These are phyloP conservation scores for Rhopalosiphum nymphaeae DNA, from an alignment of 2,888 invertebrate species.

Conservation along the genomic window DNA sequence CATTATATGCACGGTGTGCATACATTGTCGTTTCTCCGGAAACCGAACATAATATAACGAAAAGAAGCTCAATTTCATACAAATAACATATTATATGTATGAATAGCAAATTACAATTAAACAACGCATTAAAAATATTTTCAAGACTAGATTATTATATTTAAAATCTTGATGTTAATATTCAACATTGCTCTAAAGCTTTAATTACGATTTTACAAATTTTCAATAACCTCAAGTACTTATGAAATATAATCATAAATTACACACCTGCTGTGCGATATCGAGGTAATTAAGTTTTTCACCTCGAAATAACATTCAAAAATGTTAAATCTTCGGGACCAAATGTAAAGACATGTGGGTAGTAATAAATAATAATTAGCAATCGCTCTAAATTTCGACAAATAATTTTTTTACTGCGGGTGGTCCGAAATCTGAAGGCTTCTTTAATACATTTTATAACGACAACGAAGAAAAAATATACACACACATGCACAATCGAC, in stretches of 20 bases:
- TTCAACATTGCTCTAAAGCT: not conserved
- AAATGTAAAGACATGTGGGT: not conserved
- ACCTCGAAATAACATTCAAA: not conserved
- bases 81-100: not conserved
- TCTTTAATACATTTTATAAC: constrained; percentile 1
- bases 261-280: not conserved
- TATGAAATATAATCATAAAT: not conserved
- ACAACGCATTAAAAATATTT: not conserved
- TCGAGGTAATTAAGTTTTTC: not conserved
- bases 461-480: constrained; percentile 7
- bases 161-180: not conserved
- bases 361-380: not conserved
- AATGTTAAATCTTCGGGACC: not conserved
- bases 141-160: not conserved
- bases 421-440: constrained; percentile 23
- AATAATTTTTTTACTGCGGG: constrained; percentile 10
- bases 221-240: not conserved
- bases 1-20: constrained; percentile 12
- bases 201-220: not conserved
- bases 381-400: not conserved
- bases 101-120: not conserved
- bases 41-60: not conserved
- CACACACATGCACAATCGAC: not conserved
- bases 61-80: not conserved
- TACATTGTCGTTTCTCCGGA: constrained; percentile 9